Evolutionary conservation across 2,888 invertebrate genomes (phyloP).

Genomic region (Agriotes lineatus): DNA sequence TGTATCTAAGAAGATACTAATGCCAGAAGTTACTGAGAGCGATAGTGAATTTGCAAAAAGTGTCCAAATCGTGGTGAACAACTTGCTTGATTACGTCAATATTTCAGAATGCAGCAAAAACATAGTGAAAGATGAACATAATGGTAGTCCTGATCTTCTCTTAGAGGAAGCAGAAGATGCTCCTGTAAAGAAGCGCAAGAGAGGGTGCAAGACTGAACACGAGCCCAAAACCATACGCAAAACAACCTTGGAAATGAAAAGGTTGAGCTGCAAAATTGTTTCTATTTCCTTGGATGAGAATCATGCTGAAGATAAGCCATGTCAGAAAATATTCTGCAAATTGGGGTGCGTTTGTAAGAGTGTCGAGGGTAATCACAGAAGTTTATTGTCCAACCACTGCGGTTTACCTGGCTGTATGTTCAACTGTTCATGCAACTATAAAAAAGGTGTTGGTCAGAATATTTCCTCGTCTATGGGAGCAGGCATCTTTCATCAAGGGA

Average conservation of each 20-base stretch:
- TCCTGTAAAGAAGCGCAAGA: slow-evolving; percentile 21
- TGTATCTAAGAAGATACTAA: neutral
- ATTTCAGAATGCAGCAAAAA: slow-evolving; percentile 56
- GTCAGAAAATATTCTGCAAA: slow-evolving; percentile 70
- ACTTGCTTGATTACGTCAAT: slow-evolving; percentile 48
- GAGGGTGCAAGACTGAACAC: neutral
- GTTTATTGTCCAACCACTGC: slow-evolving; percentile 70
- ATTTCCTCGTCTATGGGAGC: slow-evolving; percentile 56
- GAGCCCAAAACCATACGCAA: slow-evolving; percentile 26
- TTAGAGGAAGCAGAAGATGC: slow-evolving; percentile 5
- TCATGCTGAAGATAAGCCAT: slow-evolving; percentile 59
- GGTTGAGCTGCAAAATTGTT: slow-evolving; percentile 77
- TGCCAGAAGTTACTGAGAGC: neutral
- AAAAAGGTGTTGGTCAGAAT: slow-evolving; percentile 48
- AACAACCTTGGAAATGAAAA: slow-evolving; percentile 68
- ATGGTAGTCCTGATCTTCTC: no score
- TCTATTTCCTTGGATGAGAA: slow-evolving; percentile 63
- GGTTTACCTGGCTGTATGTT: slow-evolving; percentile 74
- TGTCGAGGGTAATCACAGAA: slow-evolving; percentile 64
- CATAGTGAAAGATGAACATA: slow-evolving; percentile 54
- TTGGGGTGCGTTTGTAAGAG: slow-evolving; percentile 79
- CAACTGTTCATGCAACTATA: slow-evolving; percentile 66
- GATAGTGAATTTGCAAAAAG: slow-evolving; percentile 68
- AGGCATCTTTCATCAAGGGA: slow-evolving; percentile 58
- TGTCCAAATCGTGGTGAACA: slow-evolving; percentile 62